Evolutionary conservation across 2,888 invertebrate species (phyloP).

Genomic region (Taphrorychus bicolor): DNA sequence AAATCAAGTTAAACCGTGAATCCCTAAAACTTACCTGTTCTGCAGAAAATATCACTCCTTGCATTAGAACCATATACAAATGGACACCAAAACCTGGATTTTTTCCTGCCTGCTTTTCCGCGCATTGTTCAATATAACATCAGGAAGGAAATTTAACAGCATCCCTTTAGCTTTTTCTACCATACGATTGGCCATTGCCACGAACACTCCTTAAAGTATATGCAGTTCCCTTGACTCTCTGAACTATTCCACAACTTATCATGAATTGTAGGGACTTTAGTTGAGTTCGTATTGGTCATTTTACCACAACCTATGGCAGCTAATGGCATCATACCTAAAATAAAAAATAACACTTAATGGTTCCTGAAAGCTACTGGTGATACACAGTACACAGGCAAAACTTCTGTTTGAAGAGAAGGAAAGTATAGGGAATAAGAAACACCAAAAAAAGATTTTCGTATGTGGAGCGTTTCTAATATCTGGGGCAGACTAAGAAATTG

Average conservation of each 20-base stretch:
- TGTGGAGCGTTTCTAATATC: too few species aligned
- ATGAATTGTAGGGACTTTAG: conserved; percentile 81
- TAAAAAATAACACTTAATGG: too few species aligned
- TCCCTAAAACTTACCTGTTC: conserved; percentile 69
- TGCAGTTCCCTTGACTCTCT: conserved; percentile 86
- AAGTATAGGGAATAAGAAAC: too few species aligned
- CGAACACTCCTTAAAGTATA: conserved; percentile 91
- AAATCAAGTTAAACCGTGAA: too few species aligned
- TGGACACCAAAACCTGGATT: conserved; percentile 92
- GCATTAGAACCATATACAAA: conserved; percentile 90
- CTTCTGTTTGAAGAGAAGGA: too few species aligned
- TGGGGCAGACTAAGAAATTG: too few species aligned
- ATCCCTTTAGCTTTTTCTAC: conserved; percentile 93
- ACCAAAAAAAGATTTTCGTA: too few species aligned
- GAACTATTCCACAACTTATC: conserved; percentile 90
- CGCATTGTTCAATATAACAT: conserved; percentile 93
- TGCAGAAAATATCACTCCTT: conserved; percentile 75
- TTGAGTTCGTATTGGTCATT: conserved; percentile 84
- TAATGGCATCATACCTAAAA: conserved; percentile 77
- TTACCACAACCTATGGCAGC: conserved; percentile 94
- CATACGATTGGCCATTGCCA: conserved; percentile 90
- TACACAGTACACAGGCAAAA: too few species aligned
- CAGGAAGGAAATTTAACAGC: conserved; percentile 89
- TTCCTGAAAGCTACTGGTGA: too few species aligned
- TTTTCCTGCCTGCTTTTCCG: conserved; percentile 87